Conservation (phyloP, 1,140 invertebrate genomes). For the Penaeus vannamei region DNA sequence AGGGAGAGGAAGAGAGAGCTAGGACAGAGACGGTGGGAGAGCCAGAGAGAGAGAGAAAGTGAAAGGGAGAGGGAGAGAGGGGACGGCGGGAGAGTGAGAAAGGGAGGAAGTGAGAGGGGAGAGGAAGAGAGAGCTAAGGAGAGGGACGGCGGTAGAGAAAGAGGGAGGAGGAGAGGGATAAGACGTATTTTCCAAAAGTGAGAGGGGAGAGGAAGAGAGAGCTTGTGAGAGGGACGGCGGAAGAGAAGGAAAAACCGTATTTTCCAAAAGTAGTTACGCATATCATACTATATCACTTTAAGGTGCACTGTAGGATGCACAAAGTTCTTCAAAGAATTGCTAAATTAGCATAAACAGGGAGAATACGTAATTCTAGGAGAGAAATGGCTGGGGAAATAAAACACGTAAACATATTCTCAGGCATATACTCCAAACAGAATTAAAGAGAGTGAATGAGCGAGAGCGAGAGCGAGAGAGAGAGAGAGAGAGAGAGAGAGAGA, state of each 20-base stretch:
- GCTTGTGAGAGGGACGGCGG: background rate
- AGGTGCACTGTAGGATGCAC: too few relatives aligned
- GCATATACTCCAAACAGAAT: background rate
- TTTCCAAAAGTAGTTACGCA: background rate
- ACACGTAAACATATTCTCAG: too few relatives aligned
- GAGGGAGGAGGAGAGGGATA: background rate
- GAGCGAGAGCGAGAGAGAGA: constrained; percentile 4
- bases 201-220: background rate
- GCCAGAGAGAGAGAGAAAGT: background rate
- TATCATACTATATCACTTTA: too few relatives aligned
- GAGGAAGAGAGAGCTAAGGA: background rate
- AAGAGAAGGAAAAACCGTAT: too few relatives aligned
- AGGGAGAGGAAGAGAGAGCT: background rate
- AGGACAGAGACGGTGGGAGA: background rate
- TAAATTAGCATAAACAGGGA: too few relatives aligned
- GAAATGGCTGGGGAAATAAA: too few relatives aligned
- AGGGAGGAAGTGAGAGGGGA: constrained; percentile 3
- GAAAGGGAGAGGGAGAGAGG: background rate
- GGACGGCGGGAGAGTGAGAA: background rate
- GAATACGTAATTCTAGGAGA: too few relatives aligned
- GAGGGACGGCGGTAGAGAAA: background rate
- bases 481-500: constrained; percentile 31
- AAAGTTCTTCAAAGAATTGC: too few relatives aligned
- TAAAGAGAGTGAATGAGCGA: background rate
- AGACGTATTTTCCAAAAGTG: too few relatives aligned